Base-by-base conservation (phyloP, 2,888 invertebrate species). In the Chrysotoxum bicinctum region DNA sequence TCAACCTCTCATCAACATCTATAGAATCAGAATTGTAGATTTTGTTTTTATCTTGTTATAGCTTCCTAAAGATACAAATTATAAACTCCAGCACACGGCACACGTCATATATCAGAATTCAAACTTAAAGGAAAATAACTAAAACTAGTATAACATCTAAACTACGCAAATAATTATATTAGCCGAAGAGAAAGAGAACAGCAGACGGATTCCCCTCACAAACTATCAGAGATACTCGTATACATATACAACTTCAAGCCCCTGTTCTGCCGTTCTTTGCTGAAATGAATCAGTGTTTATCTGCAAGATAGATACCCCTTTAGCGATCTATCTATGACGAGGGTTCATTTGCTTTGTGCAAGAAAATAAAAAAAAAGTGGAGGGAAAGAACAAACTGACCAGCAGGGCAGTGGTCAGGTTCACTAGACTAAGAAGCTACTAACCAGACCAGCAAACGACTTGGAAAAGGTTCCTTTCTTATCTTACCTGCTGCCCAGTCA, bases 401-500 rank as follows among this genome's bases (percentile, higher is more conserved):
- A 62, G 21, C 54, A 64, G 21, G 12, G 5, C 43, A 64, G 32
- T 66, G 66, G 66, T 66, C 66, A 66, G 43, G 19, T 50, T 66
- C 10, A 35, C 43, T 66, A 70, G 64, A 40, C 70, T 69, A 84
- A 79, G 84, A 84, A 84, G 75, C 75, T 37, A 21, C 60, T 48
- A 52, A 16, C 23, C 60, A 66, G 60, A 60, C 58, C 4, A 62
- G 66, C 21, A 75, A n/a, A 58, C 72, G 52, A 56, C 19, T 37
- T 56, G 19, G 40, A 43, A 85, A 77, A 81, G 81, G 85, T 81
- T 85, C 81, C 81, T 77, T 58, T 84, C 80, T 83, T 83, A 83
- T 83, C 78, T 83, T 89, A 90, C 90, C 89, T 90, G 88, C 86
- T 87, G 86, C 87, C 87, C 88, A 77, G 88, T 85, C 87, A 87